A percentile compares a stretch with the other conserved stretches of the same genome.
Evolutionary conservation across 2,113 vertebrate genomes (phyloP).

Genomic region (Callospermophilus lateralis): DNA sequence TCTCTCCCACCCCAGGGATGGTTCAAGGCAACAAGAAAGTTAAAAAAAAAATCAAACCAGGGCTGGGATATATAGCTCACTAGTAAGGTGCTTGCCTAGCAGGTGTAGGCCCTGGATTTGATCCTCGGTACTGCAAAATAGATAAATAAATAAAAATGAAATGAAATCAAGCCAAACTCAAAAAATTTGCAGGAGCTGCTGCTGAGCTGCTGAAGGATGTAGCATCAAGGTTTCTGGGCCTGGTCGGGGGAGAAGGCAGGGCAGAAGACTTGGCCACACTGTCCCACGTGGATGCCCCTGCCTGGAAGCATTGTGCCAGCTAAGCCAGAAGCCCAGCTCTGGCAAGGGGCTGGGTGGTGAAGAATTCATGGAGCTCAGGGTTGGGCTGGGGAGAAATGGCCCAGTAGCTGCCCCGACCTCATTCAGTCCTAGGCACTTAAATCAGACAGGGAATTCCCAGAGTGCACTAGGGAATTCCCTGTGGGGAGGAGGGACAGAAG

Average conservation of each 20-base stretch:
- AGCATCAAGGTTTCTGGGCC: neutral
- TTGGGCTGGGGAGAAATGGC: neutral
- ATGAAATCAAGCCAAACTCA: neutral
- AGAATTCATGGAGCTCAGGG: neutral
- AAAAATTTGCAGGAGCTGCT: neutral
- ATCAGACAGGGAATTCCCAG: conserved; percentile 6
- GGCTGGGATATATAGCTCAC: neutral
- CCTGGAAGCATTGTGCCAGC: neutral
- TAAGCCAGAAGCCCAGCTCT: neutral
- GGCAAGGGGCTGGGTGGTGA: neutral
- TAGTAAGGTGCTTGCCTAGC: neutral
- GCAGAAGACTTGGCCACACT: neutral
- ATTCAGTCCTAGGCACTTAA: neutral
- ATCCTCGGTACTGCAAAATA: neutral
- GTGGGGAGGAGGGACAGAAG: neutral
- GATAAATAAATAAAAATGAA: neutral
- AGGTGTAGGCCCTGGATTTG: neutral
- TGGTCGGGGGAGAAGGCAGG: neutral
- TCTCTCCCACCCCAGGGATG: neutral
- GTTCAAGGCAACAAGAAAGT: neutral
- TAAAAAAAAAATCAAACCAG: neutral
- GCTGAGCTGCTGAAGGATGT: neutral
- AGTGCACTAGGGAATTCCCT: neutral
- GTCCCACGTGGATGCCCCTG: neutral
- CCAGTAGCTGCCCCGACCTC: neutral